Conservation (phyloP, 2,113 vertebrate species). For the Danionella cerebrum region DNA sequence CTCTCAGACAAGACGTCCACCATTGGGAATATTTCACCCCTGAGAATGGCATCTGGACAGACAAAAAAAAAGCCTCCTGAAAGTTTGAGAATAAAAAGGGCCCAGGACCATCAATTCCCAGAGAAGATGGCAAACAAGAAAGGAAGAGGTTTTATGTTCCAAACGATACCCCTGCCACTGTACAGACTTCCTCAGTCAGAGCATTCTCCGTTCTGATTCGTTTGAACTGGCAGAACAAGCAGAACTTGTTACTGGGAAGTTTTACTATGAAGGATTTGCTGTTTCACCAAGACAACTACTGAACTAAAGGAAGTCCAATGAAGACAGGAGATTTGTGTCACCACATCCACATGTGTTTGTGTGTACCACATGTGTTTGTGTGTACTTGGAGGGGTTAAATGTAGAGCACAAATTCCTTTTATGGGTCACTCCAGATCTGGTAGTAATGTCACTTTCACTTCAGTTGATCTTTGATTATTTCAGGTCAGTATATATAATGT, state of each 20-base stretch:
- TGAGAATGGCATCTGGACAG: conserved; percentile 58
- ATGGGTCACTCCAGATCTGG: too few relatives aligned
- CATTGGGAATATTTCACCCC: conserved; percentile 61
- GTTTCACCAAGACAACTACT: too few relatives aligned
- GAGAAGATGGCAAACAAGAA: conserved; percentile 63
- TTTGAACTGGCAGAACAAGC: neutral
- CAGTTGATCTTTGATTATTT: too few relatives aligned
- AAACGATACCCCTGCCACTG: neutral
- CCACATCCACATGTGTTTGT: too few relatives aligned
- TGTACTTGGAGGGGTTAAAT: too few relatives aligned
- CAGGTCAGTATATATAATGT: too few relatives aligned
- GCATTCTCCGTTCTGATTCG: neutral
- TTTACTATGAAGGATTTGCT: too few relatives aligned
- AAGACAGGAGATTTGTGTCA: too few relatives aligned
- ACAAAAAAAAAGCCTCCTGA: conserved; percentile 56
- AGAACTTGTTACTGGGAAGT: neutral
- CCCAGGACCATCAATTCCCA: conserved; percentile 66
- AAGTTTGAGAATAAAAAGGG: conserved; percentile 65
- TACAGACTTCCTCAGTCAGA: neutral
- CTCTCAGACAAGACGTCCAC: conserved; percentile 31
- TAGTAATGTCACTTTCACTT: too few relatives aligned
- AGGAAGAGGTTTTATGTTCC: conserved; percentile 35
- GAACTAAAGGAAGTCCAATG: too few relatives aligned
- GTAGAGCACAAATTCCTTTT: too few relatives aligned
- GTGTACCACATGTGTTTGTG: too few relatives aligned